phyloP scores from a whole-genome alignment of 2,888 invertebrate genomes.

The Philereme transversata region DNA sequence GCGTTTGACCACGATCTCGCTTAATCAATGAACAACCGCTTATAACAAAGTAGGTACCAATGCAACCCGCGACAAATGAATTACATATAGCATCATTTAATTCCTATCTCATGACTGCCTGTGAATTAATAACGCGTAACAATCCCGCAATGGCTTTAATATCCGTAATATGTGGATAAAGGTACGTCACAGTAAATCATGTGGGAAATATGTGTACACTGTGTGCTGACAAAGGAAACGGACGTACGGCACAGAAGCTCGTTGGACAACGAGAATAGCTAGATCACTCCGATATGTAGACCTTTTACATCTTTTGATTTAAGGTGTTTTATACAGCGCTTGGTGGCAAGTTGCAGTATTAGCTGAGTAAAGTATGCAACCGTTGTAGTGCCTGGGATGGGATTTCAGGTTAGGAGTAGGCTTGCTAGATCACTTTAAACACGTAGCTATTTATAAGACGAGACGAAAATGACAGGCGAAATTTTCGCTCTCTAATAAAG shows the following conservation, averaged over 20 bases:
- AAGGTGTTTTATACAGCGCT: too few relatives aligned
- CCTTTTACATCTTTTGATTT: too few relatives aligned
- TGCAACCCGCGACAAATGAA: slow-evolving; percentile 38
- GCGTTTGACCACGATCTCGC: too few relatives aligned
- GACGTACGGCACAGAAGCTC: slow-evolving; percentile 33
- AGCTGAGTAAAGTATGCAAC: too few relatives aligned
- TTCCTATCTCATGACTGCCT: slow-evolving; percentile 51
- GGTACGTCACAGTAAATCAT: slow-evolving; percentile 50
- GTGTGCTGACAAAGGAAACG: slow-evolving; percentile 45
- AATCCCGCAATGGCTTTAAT: slow-evolving; percentile 49
- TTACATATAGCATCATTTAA: slow-evolving; percentile 48
- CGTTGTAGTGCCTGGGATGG: too few relatives aligned
- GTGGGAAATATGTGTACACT: slow-evolving; percentile 52
- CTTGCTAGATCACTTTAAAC: too few relatives aligned
- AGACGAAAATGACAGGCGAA: too few relatives aligned
- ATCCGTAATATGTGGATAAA: slow-evolving; percentile 44
- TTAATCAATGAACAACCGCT: slow-evolving; percentile 21
- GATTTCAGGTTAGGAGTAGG: too few relatives aligned
- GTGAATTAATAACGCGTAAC: slow-evolving; percentile 42
- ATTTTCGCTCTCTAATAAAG: too few relatives aligned
- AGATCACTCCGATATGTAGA: slow-evolving; percentile 3
- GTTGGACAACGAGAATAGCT: slow-evolving; percentile 7
- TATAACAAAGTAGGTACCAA: slow-evolving; percentile 25
- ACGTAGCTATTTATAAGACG: too few relatives aligned
- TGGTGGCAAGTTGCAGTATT: too few relatives aligned